Conservation (phyloP, 2,888 invertebrate genomes). For the Eretmocerus hayati region DNA sequence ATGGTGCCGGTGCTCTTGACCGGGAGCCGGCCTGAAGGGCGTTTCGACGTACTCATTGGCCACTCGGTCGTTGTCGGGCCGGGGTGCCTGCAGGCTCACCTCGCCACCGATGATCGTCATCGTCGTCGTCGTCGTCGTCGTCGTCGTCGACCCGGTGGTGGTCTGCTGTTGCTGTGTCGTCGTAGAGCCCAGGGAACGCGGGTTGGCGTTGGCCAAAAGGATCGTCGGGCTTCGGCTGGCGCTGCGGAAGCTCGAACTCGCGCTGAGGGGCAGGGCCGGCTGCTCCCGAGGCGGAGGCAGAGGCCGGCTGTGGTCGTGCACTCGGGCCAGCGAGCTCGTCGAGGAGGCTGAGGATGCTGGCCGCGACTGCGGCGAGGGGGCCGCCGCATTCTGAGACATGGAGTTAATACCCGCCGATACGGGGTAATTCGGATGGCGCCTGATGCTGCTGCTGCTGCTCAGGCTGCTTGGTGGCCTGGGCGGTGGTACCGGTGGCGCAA, state of each 20-base stretch:
- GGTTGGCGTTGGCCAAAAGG: neutral
- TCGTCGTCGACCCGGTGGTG: too few relatives aligned
- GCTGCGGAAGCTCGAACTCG: constrained; percentile 1
- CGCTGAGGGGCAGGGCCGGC: constrained; percentile 45
- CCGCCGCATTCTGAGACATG: constrained; percentile 39
- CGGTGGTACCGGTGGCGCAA: constrained; percentile 39
- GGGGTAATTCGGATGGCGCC: constrained; percentile 9
- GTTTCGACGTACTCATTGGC: constrained; percentile 93
- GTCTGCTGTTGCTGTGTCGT: constrained; percentile 21
- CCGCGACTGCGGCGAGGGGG: constrained; percentile 38
- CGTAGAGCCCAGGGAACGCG: neutral
- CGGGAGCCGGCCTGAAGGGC: constrained; percentile 52
- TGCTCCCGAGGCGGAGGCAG: constrained; percentile 39
- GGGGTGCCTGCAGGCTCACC: constrained; percentile 60
- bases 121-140: constrained; percentile 12
- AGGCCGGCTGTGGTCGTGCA: constrained; percentile 40
- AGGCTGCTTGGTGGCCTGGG: constrained; percentile 13
- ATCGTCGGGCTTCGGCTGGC: neutral
- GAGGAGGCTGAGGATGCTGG: constrained; percentile 30
- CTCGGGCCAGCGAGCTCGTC: constrained; percentile 27
- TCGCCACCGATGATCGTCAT: constrained; percentile 29
- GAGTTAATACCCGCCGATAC: constrained; percentile 24
- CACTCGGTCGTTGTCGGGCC: constrained; percentile 79
- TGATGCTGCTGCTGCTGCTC: neutral
- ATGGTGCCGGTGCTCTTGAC: constrained; percentile 34